These are phyloP conservation scores for Horisme vitalbata DNA, from an alignment of 2,888 invertebrate species.

Conservation along the genomic window DNA sequence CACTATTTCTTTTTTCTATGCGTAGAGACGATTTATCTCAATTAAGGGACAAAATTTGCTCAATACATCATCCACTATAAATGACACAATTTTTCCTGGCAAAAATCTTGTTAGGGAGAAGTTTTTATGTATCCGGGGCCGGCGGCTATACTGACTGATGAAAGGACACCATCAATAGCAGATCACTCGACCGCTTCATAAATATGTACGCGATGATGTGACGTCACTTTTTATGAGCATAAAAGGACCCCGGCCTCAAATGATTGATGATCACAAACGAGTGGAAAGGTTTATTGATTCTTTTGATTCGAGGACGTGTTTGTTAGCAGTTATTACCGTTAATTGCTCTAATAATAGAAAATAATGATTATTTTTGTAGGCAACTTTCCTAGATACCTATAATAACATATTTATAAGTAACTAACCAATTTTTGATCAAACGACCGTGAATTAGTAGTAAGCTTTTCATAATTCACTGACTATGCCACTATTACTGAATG, in stretches of 20 bases:
- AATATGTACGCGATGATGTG: constrained; percentile 75
- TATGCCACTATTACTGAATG: no score
- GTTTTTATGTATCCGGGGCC: constrained; percentile 45
- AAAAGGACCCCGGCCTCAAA: constrained; percentile 48
- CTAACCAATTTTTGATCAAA: no score
- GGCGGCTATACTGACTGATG: constrained; percentile 59
- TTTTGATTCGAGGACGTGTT: constrained; percentile 55
- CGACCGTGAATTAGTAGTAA: no score
- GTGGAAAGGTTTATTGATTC: constrained; percentile 64
- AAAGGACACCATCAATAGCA: constrained; percentile 70
- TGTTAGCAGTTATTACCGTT: constrained; percentile 43
- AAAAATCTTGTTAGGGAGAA: constrained; percentile 46
- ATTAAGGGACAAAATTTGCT: constrained; percentile 22
- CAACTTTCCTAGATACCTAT: no score
- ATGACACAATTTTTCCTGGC: constrained; percentile 34
- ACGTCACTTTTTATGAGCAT: constrained; percentile 69
- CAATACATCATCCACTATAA: constrained; percentile 27
- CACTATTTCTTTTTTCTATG: constrained; percentile 1
- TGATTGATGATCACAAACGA: constrained; percentile 59
- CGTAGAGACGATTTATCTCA: constrained; percentile 19
- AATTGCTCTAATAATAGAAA: background rate
- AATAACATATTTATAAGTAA: no score
- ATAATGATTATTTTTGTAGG: no score
- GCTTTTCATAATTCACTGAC: no score
- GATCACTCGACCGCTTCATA: constrained; percentile 74